Base-by-base conservation (phyloP, 2,113 vertebrate genomes). In the Spermophilus dauricus region DNA sequence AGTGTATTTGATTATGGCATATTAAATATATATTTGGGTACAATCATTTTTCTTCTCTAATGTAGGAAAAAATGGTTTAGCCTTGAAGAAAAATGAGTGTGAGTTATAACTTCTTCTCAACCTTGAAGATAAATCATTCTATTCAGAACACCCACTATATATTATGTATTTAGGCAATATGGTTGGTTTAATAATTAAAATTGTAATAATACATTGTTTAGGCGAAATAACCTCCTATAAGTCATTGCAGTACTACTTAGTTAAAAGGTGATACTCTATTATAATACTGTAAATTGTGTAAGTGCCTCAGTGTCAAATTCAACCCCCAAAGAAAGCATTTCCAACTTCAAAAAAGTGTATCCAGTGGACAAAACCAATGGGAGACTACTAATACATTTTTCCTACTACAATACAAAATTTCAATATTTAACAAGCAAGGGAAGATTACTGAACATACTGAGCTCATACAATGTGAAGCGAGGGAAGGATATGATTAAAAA, bases 141-240 rank as follows among this genome's bases (percentile, higher is more conserved):
- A 37, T 67, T 90, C 51, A 82, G 69, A 85, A 92, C 13, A 97
- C 30, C 34, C 34, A 94, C n/a, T 86, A 76, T 89, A 70, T 89
- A 97, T 97, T 91, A 95, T 67, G 10, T 87, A 96, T 89, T 96
- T 93, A 86, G 94, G n/a, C 88, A 61, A 78, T 76, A 91, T 30
- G 93, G 51, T 89, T 97, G 97, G 96, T 90, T 98, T 97, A 97
- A 97, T 97, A 96, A 97, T 94, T 97, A 96, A 97, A 97, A 93
- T 94, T 86, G 91, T 86, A 83, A 96, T 97, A 97, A 97, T 94
- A 90, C 51, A 94, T 93, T 96, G 87, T 94, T 97, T 97, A 34
- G 81, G 90, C 95, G 83, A 95, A 39, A 96, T 72, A 94, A 88
- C 37, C 83, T 96, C 69, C 73, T 92, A 91, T 92, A 97, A 92